phyloP scores from a whole-genome alignment of 2,888 invertebrate species.

The Himalopsyche anomala region DNA sequence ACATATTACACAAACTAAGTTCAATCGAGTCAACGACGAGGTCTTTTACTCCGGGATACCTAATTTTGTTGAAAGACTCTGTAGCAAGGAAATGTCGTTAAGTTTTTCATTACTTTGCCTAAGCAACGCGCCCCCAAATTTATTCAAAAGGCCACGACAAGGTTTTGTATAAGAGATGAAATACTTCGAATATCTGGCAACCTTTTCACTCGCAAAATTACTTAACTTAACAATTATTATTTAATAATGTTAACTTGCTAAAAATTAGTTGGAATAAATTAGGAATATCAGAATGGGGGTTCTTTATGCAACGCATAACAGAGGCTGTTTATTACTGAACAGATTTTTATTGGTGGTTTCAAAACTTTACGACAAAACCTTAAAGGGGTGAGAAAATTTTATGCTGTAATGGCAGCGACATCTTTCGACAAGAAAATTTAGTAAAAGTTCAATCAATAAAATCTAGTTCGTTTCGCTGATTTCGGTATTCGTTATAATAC shows the following conservation, averaged over 20 bases:
- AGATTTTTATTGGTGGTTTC: too few relatives aligned
- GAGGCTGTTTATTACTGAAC: too few relatives aligned
- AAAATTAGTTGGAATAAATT: conserved; percentile 27
- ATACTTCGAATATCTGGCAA: conserved; percentile 4
- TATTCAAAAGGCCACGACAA: conserved; percentile 13
- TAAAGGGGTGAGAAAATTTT: too few relatives aligned
- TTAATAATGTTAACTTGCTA: conserved; percentile 8
- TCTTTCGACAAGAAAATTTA: too few relatives aligned
- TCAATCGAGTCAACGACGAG: conserved; percentile 1
- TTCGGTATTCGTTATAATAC: too few relatives aligned
- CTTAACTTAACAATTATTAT: conserved; percentile 16
- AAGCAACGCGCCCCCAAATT: neutral
- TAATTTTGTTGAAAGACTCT: conserved; percentile 2
- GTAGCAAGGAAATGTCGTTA: conserved; percentile 8
- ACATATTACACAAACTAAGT: neutral
- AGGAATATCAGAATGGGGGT: too few relatives aligned
- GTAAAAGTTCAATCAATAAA: too few relatives aligned
- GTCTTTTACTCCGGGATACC: neutral
- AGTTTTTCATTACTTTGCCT: conserved; percentile 25
- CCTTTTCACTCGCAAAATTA: conserved; percentile 6
- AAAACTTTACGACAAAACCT: too few relatives aligned
- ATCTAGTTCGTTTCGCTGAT: too few relatives aligned
- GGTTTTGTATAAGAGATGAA: conserved; percentile 9
- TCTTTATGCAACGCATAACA: too few relatives aligned
- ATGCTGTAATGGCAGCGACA: too few relatives aligned